Conservation (phyloP, 1,140 invertebrate genomes). For the Tetranychus cinnabarinus region DNA sequence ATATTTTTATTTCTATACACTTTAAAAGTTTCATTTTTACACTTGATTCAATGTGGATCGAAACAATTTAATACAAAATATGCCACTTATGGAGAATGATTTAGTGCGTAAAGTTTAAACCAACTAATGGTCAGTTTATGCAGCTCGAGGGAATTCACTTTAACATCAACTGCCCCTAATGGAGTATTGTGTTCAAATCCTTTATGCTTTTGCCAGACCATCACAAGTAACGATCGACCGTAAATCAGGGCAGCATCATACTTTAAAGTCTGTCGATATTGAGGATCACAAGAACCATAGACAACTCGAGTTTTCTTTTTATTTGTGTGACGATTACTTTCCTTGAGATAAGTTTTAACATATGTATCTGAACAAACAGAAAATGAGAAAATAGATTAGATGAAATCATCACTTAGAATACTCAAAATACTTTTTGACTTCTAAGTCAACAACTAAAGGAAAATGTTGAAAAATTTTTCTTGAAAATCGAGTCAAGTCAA, state of each 20-base stretch:
- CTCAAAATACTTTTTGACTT: neutral
- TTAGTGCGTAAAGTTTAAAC: constrained; percentile 39
- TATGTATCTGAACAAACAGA: constrained; percentile 43
- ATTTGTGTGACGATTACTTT: constrained; percentile 58
- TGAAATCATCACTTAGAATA: neutral
- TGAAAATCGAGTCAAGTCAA: neutral
- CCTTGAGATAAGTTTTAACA: constrained; percentile 73
- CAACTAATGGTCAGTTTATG: constrained; percentile 51
- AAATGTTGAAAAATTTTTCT: neutral
- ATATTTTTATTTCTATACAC: too few relatives aligned
- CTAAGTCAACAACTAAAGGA: neutral
- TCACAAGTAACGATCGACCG: constrained; percentile 57
- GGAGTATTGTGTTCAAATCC: constrained; percentile 50
- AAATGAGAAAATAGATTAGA: neutral
- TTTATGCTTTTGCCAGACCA: constrained; percentile 64
- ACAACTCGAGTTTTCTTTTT: constrained; percentile 69
- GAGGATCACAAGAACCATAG: constrained; percentile 47
- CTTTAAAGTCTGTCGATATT: constrained; percentile 63
- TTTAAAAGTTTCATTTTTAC: too few relatives aligned
- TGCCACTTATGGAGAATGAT: neutral
- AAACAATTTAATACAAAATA: neutral
- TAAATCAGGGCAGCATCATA: constrained; percentile 59
- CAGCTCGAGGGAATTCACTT: constrained; percentile 48
- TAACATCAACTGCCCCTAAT: constrained; percentile 57
- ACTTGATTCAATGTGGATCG: too few relatives aligned